phyloP scores from a whole-genome alignment of 2,888 invertebrate genomes.

The Lysandra coridon region DNA sequence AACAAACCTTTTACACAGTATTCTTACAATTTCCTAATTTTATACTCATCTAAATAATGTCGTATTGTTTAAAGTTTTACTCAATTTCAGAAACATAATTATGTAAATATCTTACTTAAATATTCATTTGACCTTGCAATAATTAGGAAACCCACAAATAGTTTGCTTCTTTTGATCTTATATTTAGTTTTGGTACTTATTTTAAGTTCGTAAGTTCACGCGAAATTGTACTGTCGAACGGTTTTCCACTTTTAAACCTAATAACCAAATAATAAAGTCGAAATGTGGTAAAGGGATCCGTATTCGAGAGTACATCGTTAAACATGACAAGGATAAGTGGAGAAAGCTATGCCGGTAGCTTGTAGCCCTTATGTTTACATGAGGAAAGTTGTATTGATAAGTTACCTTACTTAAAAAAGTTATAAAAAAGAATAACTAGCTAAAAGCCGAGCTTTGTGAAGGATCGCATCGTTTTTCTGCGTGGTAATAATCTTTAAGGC shows the following conservation, averaged over 20 bases:
- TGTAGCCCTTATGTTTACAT: background rate
- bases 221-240: background rate
- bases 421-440: background rate
- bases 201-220: background rate
- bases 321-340: conserved; percentile 8
- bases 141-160: background rate
- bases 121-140: background rate
- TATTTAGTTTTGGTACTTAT: background rate
- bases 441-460: no score
- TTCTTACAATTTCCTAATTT: background rate
- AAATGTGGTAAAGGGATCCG: background rate
- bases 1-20: background rate
- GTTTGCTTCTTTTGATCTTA: background rate
- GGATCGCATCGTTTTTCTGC: no score
- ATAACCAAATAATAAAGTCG: background rate
- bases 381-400: background rate
- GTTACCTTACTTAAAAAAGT: background rate
- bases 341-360: background rate
- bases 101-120: background rate
- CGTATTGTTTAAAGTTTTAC: background rate
- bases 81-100: background rate
- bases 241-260: background rate
- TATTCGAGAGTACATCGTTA: background rate
- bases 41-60: background rate
- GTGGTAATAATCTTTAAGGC: no score